Percentiles rank a stretch among this genome's conserved stretches.
These are phyloP conservation scores for Stegostoma tigrinum DNA, from an alignment of 2,113 vertebrate species.

Conservation along the genomic window DNA sequence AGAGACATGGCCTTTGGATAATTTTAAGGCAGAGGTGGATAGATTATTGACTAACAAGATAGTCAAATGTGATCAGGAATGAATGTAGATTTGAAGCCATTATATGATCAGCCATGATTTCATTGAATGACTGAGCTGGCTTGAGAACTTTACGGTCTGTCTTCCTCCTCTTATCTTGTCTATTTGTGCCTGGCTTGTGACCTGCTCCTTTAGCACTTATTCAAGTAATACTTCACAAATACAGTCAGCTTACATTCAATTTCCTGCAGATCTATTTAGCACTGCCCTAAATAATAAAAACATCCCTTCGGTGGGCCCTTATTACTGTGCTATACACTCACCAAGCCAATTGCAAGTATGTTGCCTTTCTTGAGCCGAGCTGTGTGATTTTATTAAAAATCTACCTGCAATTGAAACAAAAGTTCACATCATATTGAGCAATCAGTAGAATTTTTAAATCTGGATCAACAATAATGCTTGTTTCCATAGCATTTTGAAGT, in stretches of 20 bases:
- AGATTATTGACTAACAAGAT: too few relatives aligned
- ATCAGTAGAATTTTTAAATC: neutral
- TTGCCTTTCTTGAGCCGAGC: neutral
- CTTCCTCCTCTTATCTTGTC: too few relatives aligned
- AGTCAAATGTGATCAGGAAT: too few relatives aligned
- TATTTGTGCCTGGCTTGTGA: neutral
- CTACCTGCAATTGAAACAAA: neutral
- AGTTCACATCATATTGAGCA: neutral
- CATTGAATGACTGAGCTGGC: too few relatives aligned
- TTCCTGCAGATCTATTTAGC: neutral
- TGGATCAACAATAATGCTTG: neutral
- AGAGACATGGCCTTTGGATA: too few relatives aligned
- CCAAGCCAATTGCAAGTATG: neutral
- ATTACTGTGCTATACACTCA: neutral
- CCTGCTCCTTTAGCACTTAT: neutral
- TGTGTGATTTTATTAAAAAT: conserved; percentile 1
- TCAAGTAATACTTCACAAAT: neutral
- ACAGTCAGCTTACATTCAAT: neutral
- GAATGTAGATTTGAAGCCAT: too few relatives aligned
- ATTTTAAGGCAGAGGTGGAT: too few relatives aligned
- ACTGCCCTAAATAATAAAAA: neutral
- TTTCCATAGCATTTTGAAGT: neutral
- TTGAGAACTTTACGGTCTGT: too few relatives aligned
- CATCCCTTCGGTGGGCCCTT: neutral
- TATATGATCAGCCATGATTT: too few relatives aligned